Evolutionary conservation across 23 tunicate genomes (phyloP).

Genomic region (Halocynthia aurantium): DNA sequence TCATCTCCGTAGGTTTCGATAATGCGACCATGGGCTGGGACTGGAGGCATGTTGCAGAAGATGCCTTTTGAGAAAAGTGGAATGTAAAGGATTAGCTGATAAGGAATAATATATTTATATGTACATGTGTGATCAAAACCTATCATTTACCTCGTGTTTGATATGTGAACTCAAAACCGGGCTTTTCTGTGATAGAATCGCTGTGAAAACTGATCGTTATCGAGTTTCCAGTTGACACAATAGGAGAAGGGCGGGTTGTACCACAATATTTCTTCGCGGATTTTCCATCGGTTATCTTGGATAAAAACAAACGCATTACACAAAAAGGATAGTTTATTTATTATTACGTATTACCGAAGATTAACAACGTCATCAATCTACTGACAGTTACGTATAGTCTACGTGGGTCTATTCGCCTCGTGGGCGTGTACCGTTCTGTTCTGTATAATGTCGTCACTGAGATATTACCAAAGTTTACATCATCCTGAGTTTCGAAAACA

Average conservation of each 20-base stretch:
- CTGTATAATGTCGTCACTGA: no score
- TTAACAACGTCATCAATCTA: no score
- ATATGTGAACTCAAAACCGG: constrained; percentile 42
- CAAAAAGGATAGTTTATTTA: no score
- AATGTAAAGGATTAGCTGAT: background rate
- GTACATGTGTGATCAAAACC: background rate
- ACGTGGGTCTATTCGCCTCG: no score
- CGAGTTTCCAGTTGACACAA: constrained; percentile 44
- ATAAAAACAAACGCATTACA: no score
- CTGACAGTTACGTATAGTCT: no score
- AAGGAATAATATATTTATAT: background rate
- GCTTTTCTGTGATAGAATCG: constrained; percentile 27
- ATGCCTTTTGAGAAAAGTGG: constrained; percentile 10
- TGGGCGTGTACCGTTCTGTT: no score
- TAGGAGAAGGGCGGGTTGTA: constrained; percentile 2
- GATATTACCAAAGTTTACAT: no score
- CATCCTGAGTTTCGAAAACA: no score
- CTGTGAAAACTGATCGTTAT: constrained; percentile 37
- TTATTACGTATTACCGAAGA: no score
- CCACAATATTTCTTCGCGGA: constrained; percentile 27
- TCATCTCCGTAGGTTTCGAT: constrained; percentile 16
- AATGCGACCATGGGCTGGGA: constrained; percentile 38
- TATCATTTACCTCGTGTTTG: constrained; percentile 29
- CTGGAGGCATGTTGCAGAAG: constrained; percentile 28
- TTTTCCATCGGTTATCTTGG: constrained; percentile 35